Conservation (phyloP, 2,888 invertebrate genomes). For the Andrena flavipes region DNA sequence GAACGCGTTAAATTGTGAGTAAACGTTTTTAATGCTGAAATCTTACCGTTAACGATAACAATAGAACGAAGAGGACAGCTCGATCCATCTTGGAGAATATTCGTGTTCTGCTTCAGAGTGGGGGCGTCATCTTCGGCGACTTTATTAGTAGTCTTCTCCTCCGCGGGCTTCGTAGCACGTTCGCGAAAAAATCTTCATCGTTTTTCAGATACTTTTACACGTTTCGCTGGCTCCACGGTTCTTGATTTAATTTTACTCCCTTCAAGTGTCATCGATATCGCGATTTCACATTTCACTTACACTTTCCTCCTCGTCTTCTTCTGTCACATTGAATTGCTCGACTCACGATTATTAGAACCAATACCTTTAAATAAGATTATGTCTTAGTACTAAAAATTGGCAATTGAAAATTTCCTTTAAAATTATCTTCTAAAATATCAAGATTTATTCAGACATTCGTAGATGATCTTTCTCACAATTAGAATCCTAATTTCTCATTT, state of each 20-base stretch:
- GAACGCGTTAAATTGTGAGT: constrained; percentile 55
- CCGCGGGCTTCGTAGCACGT: background rate
- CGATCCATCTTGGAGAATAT: constrained; percentile 65
- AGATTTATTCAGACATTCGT: too few relatives aligned
- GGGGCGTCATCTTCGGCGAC: constrained; percentile 35
- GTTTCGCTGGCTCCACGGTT: constrained; percentile 14
- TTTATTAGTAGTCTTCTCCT: constrained; percentile 26
- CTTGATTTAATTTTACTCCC: constrained; percentile 20
- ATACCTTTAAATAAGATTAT: background rate
- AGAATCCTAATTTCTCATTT: too few relatives aligned
- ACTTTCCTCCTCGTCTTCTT: constrained; percentile 8
- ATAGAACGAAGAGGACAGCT: constrained; percentile 49
- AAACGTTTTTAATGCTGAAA: constrained; percentile 40
- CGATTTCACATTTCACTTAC: constrained; percentile 37
- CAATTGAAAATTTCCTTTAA: background rate
- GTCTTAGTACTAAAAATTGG: background rate
- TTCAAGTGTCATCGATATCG: constrained; percentile 41
- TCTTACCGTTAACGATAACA: constrained; percentile 70
- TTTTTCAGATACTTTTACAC: constrained; percentile 18
- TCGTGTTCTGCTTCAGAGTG: constrained; percentile 47
- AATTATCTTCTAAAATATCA: background rate
- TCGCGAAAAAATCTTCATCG: constrained; percentile 34
- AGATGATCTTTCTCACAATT: too few relatives aligned
- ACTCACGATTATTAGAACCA: background rate
- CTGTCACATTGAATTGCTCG: background rate